Evolutionary conservation across 2,113 vertebrate genomes (phyloP).

Genomic region (Passerina amoena): DNA sequence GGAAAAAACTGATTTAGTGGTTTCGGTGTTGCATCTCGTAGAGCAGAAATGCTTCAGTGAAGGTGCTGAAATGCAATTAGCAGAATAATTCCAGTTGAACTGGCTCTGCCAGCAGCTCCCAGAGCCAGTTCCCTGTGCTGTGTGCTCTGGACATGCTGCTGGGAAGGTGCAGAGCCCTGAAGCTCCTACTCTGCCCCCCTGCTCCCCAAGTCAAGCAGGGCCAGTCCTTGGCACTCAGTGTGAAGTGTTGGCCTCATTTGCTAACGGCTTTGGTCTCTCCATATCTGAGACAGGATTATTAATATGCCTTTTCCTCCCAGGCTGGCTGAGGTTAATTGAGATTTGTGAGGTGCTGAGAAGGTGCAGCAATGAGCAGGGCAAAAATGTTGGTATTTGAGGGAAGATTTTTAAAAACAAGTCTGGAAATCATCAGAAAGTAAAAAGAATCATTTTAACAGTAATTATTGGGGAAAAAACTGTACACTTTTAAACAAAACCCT

Average conservation of each 20-base stretch:
- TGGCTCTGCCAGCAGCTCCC: neutral
- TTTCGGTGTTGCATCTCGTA: fast-evolving
- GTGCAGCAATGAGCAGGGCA: neutral
- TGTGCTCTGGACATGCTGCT: neutral
- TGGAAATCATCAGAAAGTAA: neutral
- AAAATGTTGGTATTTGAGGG: neutral
- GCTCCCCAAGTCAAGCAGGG: neutral
- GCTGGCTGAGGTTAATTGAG: constrained; percentile 42
- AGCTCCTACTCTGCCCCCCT: neutral
- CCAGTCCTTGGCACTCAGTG: fast-evolving
- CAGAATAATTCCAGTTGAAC: neutral
- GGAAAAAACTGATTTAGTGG: neutral
- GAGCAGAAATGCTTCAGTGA: neutral
- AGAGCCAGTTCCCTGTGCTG: neutral
- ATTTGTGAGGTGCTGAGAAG: constrained; percentile 21
- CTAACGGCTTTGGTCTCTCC: neutral
- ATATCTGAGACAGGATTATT: neutral
- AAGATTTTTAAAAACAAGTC: neutral
- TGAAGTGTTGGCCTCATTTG: neutral
- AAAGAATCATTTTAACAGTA: neutral
- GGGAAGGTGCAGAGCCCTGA: neutral
- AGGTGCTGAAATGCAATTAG: neutral
- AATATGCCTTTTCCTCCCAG: constrained; percentile 3
- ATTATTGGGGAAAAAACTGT: fast-evolving
- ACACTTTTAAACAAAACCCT: neutral